A percentile compares a stretch with the other conserved stretches of the same genome.
These are phyloP conservation scores for Sarcophilus harrisii DNA, from an alignment of 2,797 vertebrate species.

Conservation along the genomic window DNA sequence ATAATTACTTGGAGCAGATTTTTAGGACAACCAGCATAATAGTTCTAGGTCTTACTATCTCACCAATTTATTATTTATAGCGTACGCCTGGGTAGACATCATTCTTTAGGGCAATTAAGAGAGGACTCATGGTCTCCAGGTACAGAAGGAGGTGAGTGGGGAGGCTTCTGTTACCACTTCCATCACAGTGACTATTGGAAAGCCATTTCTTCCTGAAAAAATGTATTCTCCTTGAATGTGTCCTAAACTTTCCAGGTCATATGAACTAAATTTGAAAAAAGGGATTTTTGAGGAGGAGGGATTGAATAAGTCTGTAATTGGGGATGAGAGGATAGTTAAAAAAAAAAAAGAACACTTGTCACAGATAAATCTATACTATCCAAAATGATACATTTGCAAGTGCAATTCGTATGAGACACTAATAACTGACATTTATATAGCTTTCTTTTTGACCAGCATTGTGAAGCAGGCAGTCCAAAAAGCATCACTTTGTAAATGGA, in stretches of 20 bases:
- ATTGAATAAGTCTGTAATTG: constrained; percentile 73
- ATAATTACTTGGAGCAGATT: constrained; percentile 75
- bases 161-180: constrained; percentile 70
- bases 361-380: background rate
- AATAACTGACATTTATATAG: background rate
- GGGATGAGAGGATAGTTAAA: background rate
- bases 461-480: background rate
- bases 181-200: constrained; percentile 79
- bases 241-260: constrained; percentile 68
- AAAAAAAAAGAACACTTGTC: background rate
- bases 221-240: constrained; percentile 77
- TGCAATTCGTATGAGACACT: background rate
- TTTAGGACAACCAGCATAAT: constrained; percentile 73
- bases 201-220: constrained; percentile 76
- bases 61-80: constrained; percentile 81
- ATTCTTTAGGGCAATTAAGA: constrained; percentile 81
- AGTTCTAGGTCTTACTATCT: constrained; percentile 48
- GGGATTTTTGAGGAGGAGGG: constrained; percentile 17
- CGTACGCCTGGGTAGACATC: constrained; percentile 65
- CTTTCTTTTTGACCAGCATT: background rate
- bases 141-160: constrained; percentile 57
- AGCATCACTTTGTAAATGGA: background rate
- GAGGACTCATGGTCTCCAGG: constrained; percentile 73
- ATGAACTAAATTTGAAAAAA: constrained; percentile 58
- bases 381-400: background rate